Conservation (phyloP, 2,797 vertebrate species). For the Menidia menidia region DNA sequence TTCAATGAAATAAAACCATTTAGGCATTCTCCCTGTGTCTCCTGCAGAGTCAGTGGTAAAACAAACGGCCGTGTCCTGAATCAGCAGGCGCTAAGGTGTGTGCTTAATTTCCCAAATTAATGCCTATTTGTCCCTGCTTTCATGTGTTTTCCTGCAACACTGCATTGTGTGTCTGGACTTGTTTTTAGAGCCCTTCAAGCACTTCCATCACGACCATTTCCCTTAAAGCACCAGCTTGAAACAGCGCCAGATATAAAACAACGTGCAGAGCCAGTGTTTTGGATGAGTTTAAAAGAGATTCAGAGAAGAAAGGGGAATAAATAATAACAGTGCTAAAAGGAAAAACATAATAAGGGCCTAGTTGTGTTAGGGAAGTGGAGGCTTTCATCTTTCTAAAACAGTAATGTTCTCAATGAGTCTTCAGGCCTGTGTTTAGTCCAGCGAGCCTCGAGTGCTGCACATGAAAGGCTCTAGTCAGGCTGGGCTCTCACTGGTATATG, state of each 20-base stretch:
- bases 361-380: conserved; percentile 75
- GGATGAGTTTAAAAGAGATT: conserved; percentile 82
- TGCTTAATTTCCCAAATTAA: conserved; percentile 49
- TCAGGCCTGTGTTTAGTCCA: conserved; percentile 77
- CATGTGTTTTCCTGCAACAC: conserved; percentile 55
- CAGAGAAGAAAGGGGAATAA: conserved; percentile 79
- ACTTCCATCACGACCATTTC: conserved; percentile 74
- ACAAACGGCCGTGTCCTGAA: conserved; percentile 34
- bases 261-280: conserved; percentile 79
- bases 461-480: conserved; percentile 78
- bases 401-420: conserved; percentile 82
- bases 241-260: conserved; percentile 81
- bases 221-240: conserved; percentile 81
- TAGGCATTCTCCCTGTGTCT: conserved; percentile 3
- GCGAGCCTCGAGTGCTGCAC: conserved; percentile 76
- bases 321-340: conserved; percentile 78
- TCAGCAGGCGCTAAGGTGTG: conserved; percentile 20
- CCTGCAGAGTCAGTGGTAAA: conserved; percentile 30
- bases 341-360: conserved; percentile 80
- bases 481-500: conserved; percentile 63
- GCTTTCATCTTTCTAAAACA: conserved; percentile 85
- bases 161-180: conserved; percentile 74
- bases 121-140: conserved; percentile 62
- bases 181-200: conserved; percentile 80
- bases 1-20: conserved; percentile 33